Evolutionary conservation across 1,140 invertebrate species (phyloP), one percentile per base, ranked within the genome.

Genomic region (Euura saliciscinereae): DNA sequence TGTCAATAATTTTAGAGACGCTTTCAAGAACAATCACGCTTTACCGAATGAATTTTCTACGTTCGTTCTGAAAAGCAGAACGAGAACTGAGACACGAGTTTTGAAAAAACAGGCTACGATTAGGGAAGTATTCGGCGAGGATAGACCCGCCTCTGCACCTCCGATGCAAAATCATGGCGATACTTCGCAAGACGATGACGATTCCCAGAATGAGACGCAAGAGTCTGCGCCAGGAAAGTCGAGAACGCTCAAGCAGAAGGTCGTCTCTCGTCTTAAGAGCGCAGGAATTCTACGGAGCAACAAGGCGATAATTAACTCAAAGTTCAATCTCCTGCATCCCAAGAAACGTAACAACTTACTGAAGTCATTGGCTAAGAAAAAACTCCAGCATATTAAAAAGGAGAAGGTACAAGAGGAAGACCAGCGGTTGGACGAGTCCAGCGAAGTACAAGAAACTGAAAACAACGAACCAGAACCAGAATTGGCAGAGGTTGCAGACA

Each of bases 71-170:
- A 92, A 93, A 78, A 92, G 92, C 43, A 87, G 94, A 75, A 95
- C 94, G 4, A 88, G 94, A 77, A 94, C 91, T 13, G 93, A 94
- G 82, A 94, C 92, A n/a, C 89, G 92, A 75, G 88, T 93, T 28
- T 84, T 94, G 78, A 93, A 94, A 82, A 92, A 94, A 77, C 89
- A 92, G 77, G 93, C 93, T 7, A 94, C 93, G 2, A 94, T 95
- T 45, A 91, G 92, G 74, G 93, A 94, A 84, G 93, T 95, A 1
- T 95, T 95, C 82, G 93, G 93, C 3, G 93, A 92, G 46, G 91
- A 93, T 79, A 84, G 92, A 6, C 92, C 92, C 0, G 92, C 92
- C 0, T 92, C 91, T 0, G 91, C 91, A 0, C 91, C 91, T 0
- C 91, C 91, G 0, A 89, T 85, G 78, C 84, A 84, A 71, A 88